Percentiles rank a stretch among this genome's conserved stretches.
phyloP scores from a whole-genome alignment of 2,888 invertebrate genomes.

The Luperina testacea region DNA sequence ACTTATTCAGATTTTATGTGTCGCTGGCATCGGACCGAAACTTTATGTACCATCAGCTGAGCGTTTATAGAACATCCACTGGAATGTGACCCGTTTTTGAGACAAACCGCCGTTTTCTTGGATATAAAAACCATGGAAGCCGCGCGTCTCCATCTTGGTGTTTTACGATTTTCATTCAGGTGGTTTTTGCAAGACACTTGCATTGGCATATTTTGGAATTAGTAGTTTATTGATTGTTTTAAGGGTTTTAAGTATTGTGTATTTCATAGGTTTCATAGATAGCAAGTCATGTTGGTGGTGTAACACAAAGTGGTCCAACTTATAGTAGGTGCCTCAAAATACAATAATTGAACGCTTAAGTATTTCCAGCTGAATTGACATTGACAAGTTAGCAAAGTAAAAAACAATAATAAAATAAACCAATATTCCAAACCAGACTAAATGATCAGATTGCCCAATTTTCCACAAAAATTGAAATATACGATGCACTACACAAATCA shows the following conservation, averaged over 20 bases:
- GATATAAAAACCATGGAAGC: constrained; percentile 40
- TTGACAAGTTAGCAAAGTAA: no score
- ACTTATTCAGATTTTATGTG: constrained; percentile 84
- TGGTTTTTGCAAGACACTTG: constrained; percentile 1
- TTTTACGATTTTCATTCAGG: constrained; percentile 32
- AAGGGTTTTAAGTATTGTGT: neutral
- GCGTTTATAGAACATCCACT: constrained; percentile 67
- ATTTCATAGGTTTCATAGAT: no score
- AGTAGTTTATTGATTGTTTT: neutral
- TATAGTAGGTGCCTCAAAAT: no score
- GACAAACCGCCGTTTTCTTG: constrained; percentile 50
- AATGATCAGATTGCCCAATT: constrained; percentile 12
- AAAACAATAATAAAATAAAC: no score
- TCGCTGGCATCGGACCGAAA: constrained; percentile 71
- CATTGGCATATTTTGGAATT: neutral
- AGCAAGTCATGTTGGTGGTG: neutral
- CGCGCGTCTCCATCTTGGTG: constrained; percentile 8
- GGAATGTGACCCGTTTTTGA: constrained; percentile 58
- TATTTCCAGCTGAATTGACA: no score
- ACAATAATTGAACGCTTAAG: no score
- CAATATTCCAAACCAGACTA: neutral
- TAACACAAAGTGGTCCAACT: neutral
- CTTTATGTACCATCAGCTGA: constrained; percentile 77
- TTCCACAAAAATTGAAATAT: constrained; percentile 23
- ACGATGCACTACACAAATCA: constrained; percentile 47